phyloP scores from a whole-genome alignment of 1,140 invertebrate species.

The Aphelinus certus region DNA sequence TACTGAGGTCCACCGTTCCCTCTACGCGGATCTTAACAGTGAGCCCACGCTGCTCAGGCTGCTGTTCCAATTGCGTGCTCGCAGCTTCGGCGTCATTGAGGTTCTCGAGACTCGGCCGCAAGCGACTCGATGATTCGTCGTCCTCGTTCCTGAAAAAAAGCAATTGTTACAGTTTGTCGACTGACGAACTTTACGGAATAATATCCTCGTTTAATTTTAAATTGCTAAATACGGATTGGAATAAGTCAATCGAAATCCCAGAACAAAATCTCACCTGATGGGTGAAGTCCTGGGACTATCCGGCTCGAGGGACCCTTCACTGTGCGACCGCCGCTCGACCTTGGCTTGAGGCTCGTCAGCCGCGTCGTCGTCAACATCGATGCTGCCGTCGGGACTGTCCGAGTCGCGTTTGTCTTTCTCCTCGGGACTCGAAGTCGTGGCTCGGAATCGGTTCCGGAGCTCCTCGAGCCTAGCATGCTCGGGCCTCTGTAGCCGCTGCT shows the following conservation, averaged over 20 bases:
- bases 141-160: slow-evolving; percentile 26
- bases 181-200: too few relatives aligned
- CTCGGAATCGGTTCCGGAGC: slow-evolving; percentile 53
- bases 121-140: slow-evolving; percentile 49
- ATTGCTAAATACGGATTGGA: too few relatives aligned
- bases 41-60: slow-evolving; percentile 41
- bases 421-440: slow-evolving; percentile 54
- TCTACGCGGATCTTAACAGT: slow-evolving; percentile 60
- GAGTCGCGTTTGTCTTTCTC: slow-evolving; percentile 52
- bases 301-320: slow-evolving; percentile 59
- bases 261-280: slow-evolving; percentile 30
- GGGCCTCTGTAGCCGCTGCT: slow-evolving; percentile 61
- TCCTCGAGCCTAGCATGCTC: slow-evolving; percentile 55
- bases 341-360: slow-evolving; percentile 54
- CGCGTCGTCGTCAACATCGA: slow-evolving; percentile 63
- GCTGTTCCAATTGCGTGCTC: not conserved
- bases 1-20: slow-evolving; percentile 60
- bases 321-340: slow-evolving; percentile 45
- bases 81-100: slow-evolving; percentile 49
- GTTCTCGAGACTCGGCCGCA: slow-evolving; percentile 58
- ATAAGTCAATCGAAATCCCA: not conserved
- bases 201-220: too few relatives aligned
- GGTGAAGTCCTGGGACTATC: slow-evolving; percentile 56
- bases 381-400: slow-evolving; percentile 62
- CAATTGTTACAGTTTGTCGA: too few relatives aligned